Percentiles rank a stretch among this genome's conserved stretches.
These are phyloP conservation scores for Pseudopleuronectes americanus DNA, from an alignment of 2,797 vertebrate species.

Conservation along the genomic window DNA sequence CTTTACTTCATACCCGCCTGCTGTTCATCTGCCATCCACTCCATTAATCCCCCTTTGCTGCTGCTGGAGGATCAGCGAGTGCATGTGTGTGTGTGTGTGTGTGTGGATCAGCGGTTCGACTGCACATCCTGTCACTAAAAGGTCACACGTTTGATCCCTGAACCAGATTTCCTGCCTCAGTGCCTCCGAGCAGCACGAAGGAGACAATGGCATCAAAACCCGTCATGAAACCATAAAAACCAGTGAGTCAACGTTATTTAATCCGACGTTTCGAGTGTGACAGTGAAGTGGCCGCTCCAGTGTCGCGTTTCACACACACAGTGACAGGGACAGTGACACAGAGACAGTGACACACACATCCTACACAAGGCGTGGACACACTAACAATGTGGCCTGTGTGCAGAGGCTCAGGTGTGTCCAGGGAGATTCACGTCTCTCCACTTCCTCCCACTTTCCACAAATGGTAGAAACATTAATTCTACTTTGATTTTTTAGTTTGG, in stretches of 20 bases:
- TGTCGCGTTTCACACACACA: neutral
- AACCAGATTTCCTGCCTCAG: constrained; percentile 26
- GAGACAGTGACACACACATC: neutral
- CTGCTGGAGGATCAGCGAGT: constrained; percentile 52
- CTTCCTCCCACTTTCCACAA: too few relatives aligned
- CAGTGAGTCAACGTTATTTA: constrained; percentile 16
- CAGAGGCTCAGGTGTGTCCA: too few relatives aligned
- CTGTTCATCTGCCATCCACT: constrained; percentile 64
- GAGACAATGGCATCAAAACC: constrained; percentile 15
- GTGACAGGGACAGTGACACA: neutral
- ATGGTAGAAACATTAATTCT: too few relatives aligned
- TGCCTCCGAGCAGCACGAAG: constrained; percentile 28
- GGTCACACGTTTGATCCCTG: constrained; percentile 50
- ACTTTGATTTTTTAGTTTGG: too few relatives aligned
- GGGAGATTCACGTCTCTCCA: too few relatives aligned
- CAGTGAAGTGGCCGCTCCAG: neutral
- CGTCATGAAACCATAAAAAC: neutral
- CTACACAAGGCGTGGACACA: neutral
- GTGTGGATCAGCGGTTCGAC: constrained; percentile 38
- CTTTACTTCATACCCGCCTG: constrained; percentile 51
- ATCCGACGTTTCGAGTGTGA: constrained; percentile 18
- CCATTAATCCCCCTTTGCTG: constrained; percentile 71
- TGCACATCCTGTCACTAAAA: constrained; percentile 36
- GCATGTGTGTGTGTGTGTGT: constrained; percentile 30
- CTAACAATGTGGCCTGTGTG: neutral